Evolutionary conservation across 2,797 vertebrate genomes (phyloP), one percentile per base, ranked within the genome.

Genomic region (Cyclura pinguis): DNA sequence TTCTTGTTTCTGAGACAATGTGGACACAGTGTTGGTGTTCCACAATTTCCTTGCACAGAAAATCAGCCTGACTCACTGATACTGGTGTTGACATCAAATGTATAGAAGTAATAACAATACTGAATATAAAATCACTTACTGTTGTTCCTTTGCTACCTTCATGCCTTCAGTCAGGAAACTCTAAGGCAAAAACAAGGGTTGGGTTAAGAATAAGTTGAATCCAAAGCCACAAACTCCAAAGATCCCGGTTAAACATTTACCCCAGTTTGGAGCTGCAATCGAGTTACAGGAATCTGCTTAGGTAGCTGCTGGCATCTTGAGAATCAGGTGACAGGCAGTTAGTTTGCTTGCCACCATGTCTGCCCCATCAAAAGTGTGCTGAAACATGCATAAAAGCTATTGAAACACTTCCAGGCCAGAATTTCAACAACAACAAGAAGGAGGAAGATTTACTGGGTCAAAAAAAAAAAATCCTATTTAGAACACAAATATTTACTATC

Each of bases 231-330:
- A 88, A 85, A 92, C 87, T 95, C 87, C 93, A 94, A 94, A 93
- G 92, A 83, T 78, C 92, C 86, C 85, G 80, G 97, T 97, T 97
- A 97, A 97, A 97, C 95, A 97, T 97, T 97, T 95, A 97, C 97
- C 88, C 27, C 35, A 29, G 89, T 74, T 93, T 93, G 94, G 88
- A 94, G 94, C 95, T 95, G 85, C 85, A 92, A 94, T 91, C 95
- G 89, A 91, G 90, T 92, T 89, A 92, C 81, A 94, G 92, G 93
- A 95, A 92, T 91, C 94, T 90, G 93, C 95, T 95, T 80, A 93
- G 92, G 92, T 88, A 84, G 91, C 91, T 91, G 80, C 91, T 93
- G 96, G 96, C 93, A 95, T 96, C 96, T 94, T 94, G 92, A 92
- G 93, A 92, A 94, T 88, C 29, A 73, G 92, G 90, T 5, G 69